Percentiles rank a stretch among this genome's conserved stretches.
Conservation (phyloP, 2,888 invertebrate genomes). For the Molanna angustata region DNA sequence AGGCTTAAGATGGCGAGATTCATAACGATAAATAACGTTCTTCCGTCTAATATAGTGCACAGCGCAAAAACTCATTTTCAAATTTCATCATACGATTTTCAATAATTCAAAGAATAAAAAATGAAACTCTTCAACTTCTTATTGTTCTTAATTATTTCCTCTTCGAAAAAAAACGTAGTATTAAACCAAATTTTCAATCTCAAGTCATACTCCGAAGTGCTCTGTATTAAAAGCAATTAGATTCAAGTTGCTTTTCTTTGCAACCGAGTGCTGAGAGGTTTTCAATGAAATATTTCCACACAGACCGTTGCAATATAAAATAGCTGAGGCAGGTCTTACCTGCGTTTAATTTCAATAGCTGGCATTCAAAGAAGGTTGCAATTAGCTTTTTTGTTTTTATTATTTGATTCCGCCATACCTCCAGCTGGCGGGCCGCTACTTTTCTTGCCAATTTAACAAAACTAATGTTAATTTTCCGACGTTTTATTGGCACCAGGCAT, state of each 20-base stretch:
- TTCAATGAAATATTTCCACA: neutral
- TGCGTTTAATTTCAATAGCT: constrained; percentile 25
- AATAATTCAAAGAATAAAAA: too few relatives aligned
- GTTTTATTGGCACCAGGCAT: constrained; percentile 30
- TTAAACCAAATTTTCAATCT: too few relatives aligned
- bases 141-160: too few relatives aligned
- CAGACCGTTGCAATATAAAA: neutral
- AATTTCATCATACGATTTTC: too few relatives aligned
- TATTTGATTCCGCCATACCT: constrained; percentile 17
- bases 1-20: too few relatives aligned
- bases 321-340: too few relatives aligned
- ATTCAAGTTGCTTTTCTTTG: neutral
- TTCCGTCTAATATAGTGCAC: too few relatives aligned
- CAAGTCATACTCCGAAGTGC: too few relatives aligned
- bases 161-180: too few relatives aligned
- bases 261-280: neutral
- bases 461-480: constrained; percentile 30
- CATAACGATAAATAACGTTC: too few relatives aligned
- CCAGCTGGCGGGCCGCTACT: constrained; percentile 14
- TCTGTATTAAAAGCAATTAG: neutral
- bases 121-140: too few relatives aligned
- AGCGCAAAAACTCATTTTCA: too few relatives aligned
- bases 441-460: constrained; percentile 30
- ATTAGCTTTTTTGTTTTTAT: constrained; percentile 29
- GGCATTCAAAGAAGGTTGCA: constrained; percentile 24